These are phyloP conservation scores for Numenius arquata DNA, from an alignment of 2,113 vertebrate species.

Conservation along the genomic window DNA sequence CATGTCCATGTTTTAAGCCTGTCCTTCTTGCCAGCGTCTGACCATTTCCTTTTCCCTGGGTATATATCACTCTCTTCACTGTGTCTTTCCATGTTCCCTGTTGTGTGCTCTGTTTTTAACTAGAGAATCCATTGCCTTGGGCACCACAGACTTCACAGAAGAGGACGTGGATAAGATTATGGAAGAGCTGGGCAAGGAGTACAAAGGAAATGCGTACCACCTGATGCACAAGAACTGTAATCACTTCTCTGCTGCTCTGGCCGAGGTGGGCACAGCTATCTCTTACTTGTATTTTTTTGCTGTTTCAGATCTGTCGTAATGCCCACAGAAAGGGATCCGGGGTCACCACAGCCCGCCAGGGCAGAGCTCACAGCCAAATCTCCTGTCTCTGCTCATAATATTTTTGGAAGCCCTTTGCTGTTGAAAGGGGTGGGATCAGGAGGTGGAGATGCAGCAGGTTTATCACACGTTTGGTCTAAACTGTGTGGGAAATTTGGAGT, in stretches of 20 bases:
- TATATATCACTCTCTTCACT: neutral
- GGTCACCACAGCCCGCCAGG: neutral
- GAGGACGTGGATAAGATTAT: conserved; percentile 91
- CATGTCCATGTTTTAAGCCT: neutral
- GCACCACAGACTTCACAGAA: conserved; percentile 89
- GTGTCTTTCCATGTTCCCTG: neutral
- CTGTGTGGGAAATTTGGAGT: neutral
- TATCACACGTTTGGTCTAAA: neutral
- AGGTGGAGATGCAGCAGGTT: neutral
- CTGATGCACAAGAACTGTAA: conserved; percentile 93
- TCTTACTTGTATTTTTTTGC: neutral
- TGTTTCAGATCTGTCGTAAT: neutral
- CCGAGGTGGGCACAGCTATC: conserved; percentile 75
- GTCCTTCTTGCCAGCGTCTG: neutral
- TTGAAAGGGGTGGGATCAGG: neutral
- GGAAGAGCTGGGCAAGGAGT: conserved; percentile 91
- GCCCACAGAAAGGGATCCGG: neutral
- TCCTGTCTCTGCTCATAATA: neutral
- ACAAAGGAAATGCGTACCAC: conserved; percentile 86
- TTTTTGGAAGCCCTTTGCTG: neutral
- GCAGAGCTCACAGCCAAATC: neutral
- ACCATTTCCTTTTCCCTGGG: neutral
- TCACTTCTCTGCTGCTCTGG: conserved; percentile 89
- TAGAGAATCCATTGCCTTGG: conserved; percentile 90
- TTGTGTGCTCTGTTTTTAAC: conserved; percentile 6